Evolutionary conservation across 2,888 invertebrate species (phyloP), one percentile per base, ranked within the genome.

Genomic region (Neocrepidodera transversa): DNA sequence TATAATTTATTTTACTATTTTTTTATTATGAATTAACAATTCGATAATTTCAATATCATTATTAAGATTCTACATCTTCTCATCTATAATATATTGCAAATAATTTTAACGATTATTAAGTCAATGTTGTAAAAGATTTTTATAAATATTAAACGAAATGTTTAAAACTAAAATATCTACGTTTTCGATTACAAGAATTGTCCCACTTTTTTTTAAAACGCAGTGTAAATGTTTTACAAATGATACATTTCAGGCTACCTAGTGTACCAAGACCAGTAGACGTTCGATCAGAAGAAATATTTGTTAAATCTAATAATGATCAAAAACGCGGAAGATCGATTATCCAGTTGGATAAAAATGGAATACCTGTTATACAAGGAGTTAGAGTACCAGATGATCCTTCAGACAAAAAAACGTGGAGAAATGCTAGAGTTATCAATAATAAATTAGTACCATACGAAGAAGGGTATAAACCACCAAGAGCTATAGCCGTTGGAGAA

Each of bases 391-490:
- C 93, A 0, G 94, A 95, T 72, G 91, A 92, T 67, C 87, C 88
- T 47, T 92, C 92, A 71, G 78, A 80, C 17, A 68, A 67, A 1
- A 90, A 91, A 75, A 89, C 88, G 0, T 94, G 93, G 93, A 84
- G 94, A 53, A 94, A 94, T 78, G 94, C 93, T 0, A 83, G 93
- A 64, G 93, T 94, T 10, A 91, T 94, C 42, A 93, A 94, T 72
- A 91, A 92, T 53, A 87, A 91, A 76, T 79, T 94, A 48, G 82
- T 90, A 42, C 90, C 91, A 13, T 90, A 91, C 69, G 89, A 89
- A 45, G 85, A 87, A 70, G 88, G 86, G 4, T 87, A 87, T 66
- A 84, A 84, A 61, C 87, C 88, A 47, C 85, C 87, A 1, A 85
- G 84, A 64, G 86, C 85, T 43, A 82, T 86, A 14, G 82, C 86